phyloP scores from a whole-genome alignment of 37 sponge, comb jelly and placozoan genomes.

The Aplysina aerophoba region DNA sequence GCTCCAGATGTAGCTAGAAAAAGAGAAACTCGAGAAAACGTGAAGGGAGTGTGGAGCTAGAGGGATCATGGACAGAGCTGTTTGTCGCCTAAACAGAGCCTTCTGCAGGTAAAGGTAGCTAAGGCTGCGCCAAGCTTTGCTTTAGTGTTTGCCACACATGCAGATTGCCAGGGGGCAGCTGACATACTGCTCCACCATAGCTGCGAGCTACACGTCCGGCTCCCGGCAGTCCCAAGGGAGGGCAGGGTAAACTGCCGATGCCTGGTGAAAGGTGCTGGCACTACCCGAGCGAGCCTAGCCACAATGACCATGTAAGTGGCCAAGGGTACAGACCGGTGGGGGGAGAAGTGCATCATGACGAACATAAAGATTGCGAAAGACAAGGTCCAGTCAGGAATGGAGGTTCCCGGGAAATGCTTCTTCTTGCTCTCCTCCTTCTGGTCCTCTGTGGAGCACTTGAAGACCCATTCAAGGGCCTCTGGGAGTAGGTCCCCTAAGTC shows the following conservation, averaged over 20 bases:
- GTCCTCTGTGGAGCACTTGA: slow-evolving; percentile 9
- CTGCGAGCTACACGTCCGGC: not conserved
- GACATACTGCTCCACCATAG: not conserved
- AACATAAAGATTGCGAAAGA: not conserved
- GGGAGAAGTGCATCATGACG: not conserved
- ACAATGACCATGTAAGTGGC: not conserved
- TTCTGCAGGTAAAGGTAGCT: not conserved
- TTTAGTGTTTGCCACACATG: too few relatives aligned
- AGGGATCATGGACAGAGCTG: not conserved
- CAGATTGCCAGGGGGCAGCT: too few relatives aligned
- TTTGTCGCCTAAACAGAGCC: not conserved
- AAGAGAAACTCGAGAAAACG: not conserved
- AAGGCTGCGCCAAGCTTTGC: too few relatives aligned
- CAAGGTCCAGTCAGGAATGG: not conserved
- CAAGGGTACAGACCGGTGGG: not conserved
- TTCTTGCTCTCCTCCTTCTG: not conserved
- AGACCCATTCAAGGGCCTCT: not conserved
- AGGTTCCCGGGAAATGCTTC: not conserved
- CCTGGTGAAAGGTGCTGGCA: not conserved
- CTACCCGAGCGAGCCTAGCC: not conserved
- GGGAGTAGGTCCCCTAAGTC: too few relatives aligned
- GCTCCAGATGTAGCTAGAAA: too few relatives aligned
- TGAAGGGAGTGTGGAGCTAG: not conserved
- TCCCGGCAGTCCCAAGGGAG: not conserved
- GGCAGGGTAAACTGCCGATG: not conserved